Percentiles rank a stretch among this genome's conserved stretches.
phyloP scores from a whole-genome alignment of 2,797 vertebrate species.

The Xenops minutus region DNA sequence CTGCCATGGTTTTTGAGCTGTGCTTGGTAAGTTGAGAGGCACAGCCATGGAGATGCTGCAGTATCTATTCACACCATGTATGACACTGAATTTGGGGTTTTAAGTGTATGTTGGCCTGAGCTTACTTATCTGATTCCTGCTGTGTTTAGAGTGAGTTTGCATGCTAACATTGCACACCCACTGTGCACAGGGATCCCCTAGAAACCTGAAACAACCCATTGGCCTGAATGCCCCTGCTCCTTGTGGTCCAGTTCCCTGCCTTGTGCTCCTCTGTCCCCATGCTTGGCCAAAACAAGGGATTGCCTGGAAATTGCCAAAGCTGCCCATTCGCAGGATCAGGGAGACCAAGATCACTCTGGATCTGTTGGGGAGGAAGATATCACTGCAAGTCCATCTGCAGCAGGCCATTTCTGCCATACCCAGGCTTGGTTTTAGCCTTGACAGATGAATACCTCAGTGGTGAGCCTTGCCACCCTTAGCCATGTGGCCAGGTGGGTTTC shows the following conservation, averaged over 20 bases:
- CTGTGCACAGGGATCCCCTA: neutral
- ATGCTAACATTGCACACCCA: neutral
- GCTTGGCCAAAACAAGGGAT: accelerated
- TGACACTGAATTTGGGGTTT: neutral
- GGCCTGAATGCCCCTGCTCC: accelerated
- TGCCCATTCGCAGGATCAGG: neutral
- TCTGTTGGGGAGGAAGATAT: neutral
- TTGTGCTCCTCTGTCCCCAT: neutral
- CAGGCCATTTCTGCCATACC: neutral
- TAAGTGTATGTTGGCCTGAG: neutral
- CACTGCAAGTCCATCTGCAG: neutral
- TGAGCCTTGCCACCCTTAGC: neutral
- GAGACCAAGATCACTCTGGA: neutral
- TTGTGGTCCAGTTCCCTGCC: neutral
- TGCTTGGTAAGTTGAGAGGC: neutral
- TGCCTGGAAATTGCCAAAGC: neutral
- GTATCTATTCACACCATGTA: too few relatives aligned
- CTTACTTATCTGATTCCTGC: neutral
- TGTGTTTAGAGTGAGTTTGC: neutral
- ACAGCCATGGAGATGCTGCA: neutral
- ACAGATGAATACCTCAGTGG: neutral
- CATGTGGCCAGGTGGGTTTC: neutral
- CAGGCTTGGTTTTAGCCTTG: neutral
- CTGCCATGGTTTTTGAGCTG: neutral
- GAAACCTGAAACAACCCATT: neutral